Conservation (phyloP, 2,797 vertebrate genomes). For the Etheostoma nigrum region DNA sequence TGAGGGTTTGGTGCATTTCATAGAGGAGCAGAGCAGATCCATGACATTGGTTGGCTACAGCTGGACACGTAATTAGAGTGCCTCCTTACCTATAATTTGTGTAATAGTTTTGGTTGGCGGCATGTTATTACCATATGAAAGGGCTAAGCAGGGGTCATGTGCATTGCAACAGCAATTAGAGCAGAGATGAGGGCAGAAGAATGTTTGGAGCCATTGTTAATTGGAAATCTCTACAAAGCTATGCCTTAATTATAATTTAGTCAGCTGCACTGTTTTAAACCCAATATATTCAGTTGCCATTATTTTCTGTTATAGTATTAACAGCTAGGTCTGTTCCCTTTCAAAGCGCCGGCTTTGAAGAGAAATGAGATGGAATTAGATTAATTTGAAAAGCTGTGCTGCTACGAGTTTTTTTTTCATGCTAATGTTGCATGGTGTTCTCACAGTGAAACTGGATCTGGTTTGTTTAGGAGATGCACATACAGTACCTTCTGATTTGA, state of each 20-base stretch:
- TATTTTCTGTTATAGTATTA: constrained; percentile 83
- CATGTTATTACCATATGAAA: constrained; percentile 90
- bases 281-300: constrained; percentile 81
- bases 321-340: constrained; percentile 84
- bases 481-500: constrained; percentile 41
- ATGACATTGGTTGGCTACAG: constrained; percentile 82
- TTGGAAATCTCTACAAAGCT: constrained; percentile 88
- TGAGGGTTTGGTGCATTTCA: constrained; percentile 69
- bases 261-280: constrained; percentile 83
- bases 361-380: constrained; percentile 84
- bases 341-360: constrained; percentile 83
- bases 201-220: constrained; percentile 87
- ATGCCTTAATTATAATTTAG: constrained; percentile 88
- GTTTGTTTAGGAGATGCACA: constrained; percentile 67
- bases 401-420: constrained; percentile 71
- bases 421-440: constrained; percentile 76
- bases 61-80: constrained; percentile 86
- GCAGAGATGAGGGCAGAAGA: constrained; percentile 84
- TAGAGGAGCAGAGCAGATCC: constrained; percentile 63
- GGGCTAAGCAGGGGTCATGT: constrained; percentile 87
- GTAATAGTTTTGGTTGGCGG: constrained; percentile 88
- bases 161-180: constrained; percentile 85
- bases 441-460: constrained; percentile 64
- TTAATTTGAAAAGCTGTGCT: constrained; percentile 83
- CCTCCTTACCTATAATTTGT: constrained; percentile 88